Evolutionary conservation across 2,113 vertebrate species (phyloP), one percentile per base, ranked within the genome.

Genomic region (Toxotes jaculatrix): DNA sequence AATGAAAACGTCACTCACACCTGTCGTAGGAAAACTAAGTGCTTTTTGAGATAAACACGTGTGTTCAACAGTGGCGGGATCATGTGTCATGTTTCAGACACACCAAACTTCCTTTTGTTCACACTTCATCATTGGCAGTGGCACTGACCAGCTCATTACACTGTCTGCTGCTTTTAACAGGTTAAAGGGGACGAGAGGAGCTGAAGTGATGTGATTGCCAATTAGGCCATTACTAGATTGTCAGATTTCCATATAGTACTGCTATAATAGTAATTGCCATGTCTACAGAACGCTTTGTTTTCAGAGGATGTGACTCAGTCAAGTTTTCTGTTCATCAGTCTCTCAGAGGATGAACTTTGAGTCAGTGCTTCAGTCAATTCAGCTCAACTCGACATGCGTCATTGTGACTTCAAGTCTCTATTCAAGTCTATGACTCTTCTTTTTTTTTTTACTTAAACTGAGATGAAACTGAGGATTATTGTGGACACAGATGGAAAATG

Each of bases 381-480:
- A 55, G 53, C 10, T 55, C 53, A 23, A 55, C 21, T n/a, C 6
- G n/a, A 27, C 5, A 32, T 40, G 45, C 11, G 9, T 76, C 57
- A 79, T 36, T 16, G 32, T 63, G 62, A 65, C 67, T 42, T 66
- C 34, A 76, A 69, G 38, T 51, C 19, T 49, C 23, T 47, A 19
- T 19, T 56, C n/a, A 67, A 45, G 36, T 68, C 40, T 73, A 23
- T 31, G n/a, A n/a, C n/a, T n/a, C n/a, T n/a, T n/a, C n/a, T 14
- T 21, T 42, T 14, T 47, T 53, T 32, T n/a, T 38, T 60, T 51
- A 13, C 1, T 63, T 27, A 49, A 57, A n/a, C 17, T 27, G 27
- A 27, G 27, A 53, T 53, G 21, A 53, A 57, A 10, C 12, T 23
- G 4, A 55, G 3, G 53, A 27, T 55, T 47, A 3, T 43, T 43